These are phyloP conservation scores for Spilogale gracilis DNA, from an alignment of 2,113 vertebrate genomes.

Conservation along the genomic window DNA sequence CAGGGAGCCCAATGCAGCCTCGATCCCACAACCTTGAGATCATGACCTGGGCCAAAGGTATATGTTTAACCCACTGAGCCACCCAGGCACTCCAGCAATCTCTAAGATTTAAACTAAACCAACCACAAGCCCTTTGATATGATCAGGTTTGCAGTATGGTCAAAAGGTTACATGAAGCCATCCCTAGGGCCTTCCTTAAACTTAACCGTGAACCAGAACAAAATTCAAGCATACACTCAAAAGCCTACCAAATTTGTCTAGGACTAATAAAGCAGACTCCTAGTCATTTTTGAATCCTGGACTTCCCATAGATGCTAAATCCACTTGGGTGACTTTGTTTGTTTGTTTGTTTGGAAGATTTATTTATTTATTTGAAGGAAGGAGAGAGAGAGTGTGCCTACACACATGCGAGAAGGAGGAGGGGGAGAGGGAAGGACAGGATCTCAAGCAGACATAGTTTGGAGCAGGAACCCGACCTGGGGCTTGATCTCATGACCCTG, in stretches of 20 bases:
- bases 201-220: background rate
- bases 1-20: too few relatives aligned
- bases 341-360: background rate
- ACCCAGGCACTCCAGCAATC: background rate
- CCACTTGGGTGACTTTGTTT: background rate
- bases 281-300: rapidly evolving
- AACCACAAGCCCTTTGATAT: background rate
- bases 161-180: background rate
- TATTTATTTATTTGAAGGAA: background rate
- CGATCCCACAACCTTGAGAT: too few relatives aligned
- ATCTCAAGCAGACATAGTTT: background rate
- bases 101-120: background rate
- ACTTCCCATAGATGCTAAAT: background rate
- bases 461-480: background rate
- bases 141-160: background rate
- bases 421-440: background rate
- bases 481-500: background rate
- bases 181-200: background rate
- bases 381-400: background rate
- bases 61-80: too few relatives aligned
- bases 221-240: background rate
- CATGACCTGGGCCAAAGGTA: too few relatives aligned
- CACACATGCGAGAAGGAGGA: background rate
- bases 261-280: background rate
- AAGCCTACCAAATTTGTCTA: background rate